These are phyloP conservation scores for Neoascia interrupta DNA, from an alignment of 2,888 invertebrate species.

Conservation along the genomic window DNA sequence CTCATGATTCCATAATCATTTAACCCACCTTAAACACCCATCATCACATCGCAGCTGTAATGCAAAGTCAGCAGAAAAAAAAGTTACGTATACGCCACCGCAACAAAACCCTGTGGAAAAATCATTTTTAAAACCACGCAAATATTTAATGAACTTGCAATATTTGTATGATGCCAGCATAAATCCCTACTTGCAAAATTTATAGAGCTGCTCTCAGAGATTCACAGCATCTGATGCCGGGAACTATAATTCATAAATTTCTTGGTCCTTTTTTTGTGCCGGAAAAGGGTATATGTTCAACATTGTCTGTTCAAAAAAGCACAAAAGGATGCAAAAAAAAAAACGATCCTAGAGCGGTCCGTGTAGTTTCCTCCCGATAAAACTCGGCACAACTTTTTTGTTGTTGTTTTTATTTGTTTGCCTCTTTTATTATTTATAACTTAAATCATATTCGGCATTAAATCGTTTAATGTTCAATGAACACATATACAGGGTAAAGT, in stretches of 20 bases:
- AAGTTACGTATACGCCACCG: conserved; percentile 33
- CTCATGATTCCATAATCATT: background rate
- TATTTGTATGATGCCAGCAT: conserved; percentile 22
- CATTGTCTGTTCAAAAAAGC: too few relatives aligned
- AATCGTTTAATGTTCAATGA: conserved; percentile 56
- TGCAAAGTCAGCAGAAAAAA: conserved; percentile 37
- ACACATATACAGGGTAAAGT: background rate
- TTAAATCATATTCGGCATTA: conserved; percentile 44
- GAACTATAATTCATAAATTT: conserved; percentile 63
- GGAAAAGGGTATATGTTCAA: too few relatives aligned
- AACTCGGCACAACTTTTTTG: conserved; percentile 31
- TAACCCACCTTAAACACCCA: background rate
- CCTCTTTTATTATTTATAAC: conserved; percentile 43
- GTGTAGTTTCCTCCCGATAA: conserved; percentile 61
- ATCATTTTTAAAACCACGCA: conserved; percentile 31
- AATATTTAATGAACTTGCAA: conserved; percentile 57
- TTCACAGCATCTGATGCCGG: conserved; percentile 60
- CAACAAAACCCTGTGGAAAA: too few relatives aligned
- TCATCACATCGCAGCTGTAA: too few relatives aligned
- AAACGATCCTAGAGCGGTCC: conserved; percentile 26
- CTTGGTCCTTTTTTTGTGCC: conserved; percentile 15
- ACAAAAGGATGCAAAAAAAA: background rate
- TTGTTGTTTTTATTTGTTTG: conserved; percentile 1
- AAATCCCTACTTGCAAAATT: conserved; percentile 55
- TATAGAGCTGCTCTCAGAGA: conserved; percentile 43